Conservation (phyloP, 2,888 invertebrate genomes). For the Smittia aterrima region DNA sequence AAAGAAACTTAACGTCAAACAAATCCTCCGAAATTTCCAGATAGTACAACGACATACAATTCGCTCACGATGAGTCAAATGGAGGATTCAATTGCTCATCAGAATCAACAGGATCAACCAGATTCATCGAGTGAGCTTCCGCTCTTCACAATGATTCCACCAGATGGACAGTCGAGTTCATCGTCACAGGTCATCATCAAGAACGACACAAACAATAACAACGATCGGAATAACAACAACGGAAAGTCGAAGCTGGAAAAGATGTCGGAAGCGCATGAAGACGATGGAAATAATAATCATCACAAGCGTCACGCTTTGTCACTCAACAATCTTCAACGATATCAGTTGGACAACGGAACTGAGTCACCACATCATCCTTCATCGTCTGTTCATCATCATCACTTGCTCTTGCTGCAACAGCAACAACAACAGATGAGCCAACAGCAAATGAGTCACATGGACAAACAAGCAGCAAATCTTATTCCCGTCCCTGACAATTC, state of each 20-base stretch:
- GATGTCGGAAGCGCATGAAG: background rate
- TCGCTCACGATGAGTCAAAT: constrained; percentile 28
- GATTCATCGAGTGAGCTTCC: constrained; percentile 35
- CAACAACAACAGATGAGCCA: constrained; percentile 42
- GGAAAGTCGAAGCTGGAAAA: constrained; percentile 31
- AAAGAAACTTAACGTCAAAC: background rate
- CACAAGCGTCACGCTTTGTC: constrained; percentile 33
- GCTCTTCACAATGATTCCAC: constrained; percentile 26
- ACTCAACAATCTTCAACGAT: constrained; percentile 29
- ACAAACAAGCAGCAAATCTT: constrained; percentile 42
- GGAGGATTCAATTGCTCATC: constrained; percentile 17
- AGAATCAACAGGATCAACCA: constrained; percentile 33
- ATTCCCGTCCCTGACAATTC: constrained; percentile 46
- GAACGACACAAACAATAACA: constrained; percentile 38
- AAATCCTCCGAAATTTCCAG: constrained; percentile 24
- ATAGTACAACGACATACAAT: constrained; percentile 39
- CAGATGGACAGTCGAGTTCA: constrained; percentile 3
- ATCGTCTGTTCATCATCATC: constrained; percentile 12
- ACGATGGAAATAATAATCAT: constrained; percentile 15
- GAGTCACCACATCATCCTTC: constrained; percentile 13
- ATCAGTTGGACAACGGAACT: constrained; percentile 25
- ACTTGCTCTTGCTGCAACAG: constrained; percentile 42
- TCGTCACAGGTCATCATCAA: background rate
- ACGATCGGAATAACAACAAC: constrained; percentile 36
- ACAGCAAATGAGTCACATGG: constrained; percentile 42